phyloP scores from a whole-genome alignment of 64 coral and sea anemone species.

The Montipora foliosa region DNA sequence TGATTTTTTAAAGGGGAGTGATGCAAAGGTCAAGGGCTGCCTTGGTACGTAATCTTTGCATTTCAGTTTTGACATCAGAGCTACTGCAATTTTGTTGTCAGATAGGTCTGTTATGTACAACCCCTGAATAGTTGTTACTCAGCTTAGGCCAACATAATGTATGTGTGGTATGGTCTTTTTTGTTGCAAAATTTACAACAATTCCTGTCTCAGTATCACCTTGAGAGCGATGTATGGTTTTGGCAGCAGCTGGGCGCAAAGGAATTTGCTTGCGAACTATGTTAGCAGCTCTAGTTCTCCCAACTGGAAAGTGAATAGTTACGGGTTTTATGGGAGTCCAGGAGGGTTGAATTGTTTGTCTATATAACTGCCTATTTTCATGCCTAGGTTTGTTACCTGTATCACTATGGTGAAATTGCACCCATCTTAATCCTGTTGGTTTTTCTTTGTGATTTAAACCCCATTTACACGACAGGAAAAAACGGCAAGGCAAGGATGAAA shows the following conservation, averaged over 20 bases:
- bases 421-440: slow-evolving; percentile 36
- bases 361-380: slow-evolving; percentile 24
- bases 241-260: slow-evolving; percentile 25
- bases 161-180: slow-evolving; percentile 47
- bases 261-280: slow-evolving; percentile 26
- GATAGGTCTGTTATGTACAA: slow-evolving; percentile 21
- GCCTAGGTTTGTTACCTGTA: slow-evolving; percentile 14
- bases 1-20: slow-evolving; percentile 3
- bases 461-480: no score
- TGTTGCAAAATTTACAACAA: slow-evolving; percentile 42
- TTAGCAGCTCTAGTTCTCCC: slow-evolving; percentile 4
- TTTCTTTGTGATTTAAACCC: neutral
- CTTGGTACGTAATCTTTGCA: slow-evolving; percentile 23
- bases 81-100: slow-evolving; percentile 28
- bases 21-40: slow-evolving; percentile 6
- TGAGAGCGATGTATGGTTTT: slow-evolving; percentile 37
- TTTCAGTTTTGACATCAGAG: slow-evolving; percentile 48
- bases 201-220: slow-evolving; percentile 45
- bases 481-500: no score
- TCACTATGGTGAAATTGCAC: slow-evolving; percentile 23
- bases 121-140: slow-evolving; percentile 51
- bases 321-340: slow-evolving; percentile 31
- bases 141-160: slow-evolving; percentile 60
- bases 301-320: slow-evolving; percentile 27
- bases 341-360: neutral